Evolutionary conservation across 1,140 invertebrate genomes (phyloP).

Genomic region (Metaphire vulgaris): DNA sequence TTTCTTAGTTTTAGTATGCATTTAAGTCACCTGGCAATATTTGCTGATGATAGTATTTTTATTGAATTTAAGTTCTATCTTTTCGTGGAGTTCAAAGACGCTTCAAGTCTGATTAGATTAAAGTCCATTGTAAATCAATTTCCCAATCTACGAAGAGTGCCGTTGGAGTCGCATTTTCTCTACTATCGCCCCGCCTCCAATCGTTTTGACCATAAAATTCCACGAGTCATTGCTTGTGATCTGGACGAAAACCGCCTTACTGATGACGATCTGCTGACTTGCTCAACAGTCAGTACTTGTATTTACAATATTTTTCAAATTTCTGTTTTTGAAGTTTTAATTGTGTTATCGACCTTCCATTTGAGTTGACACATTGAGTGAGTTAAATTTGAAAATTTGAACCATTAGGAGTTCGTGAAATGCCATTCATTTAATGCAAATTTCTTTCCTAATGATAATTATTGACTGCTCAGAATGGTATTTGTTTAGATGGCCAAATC

Average conservation of each 20-base stretch:
- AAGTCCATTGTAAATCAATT: conserved; percentile 34
- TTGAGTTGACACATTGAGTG: no score
- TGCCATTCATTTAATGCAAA: no score
- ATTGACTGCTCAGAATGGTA: no score
- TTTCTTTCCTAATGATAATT: no score
- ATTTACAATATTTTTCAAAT: conserved; percentile 3
- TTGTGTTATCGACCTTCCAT: no score
- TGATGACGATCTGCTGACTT: conserved; percentile 46
- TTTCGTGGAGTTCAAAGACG: conserved; percentile 44
- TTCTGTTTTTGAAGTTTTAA: no score
- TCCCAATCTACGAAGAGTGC: conserved; percentile 32
- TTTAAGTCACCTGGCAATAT: neutral
- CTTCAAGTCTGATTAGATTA: conserved; percentile 30
- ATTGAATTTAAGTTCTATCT: conserved; percentile 43
- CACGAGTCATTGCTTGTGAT: conserved; percentile 59
- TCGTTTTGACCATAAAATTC: conserved; percentile 5
- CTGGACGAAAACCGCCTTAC: neutral
- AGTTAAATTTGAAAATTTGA: no score
- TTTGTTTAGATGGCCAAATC: no score
- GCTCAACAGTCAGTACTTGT: conserved; percentile 29
- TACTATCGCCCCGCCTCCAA: conserved; percentile 10
- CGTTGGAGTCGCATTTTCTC: conserved; percentile 28
- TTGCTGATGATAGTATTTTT: neutral
- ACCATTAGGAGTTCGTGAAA: no score
- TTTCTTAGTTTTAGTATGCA: no score